Evolutionary conservation across 1,140 invertebrate species (phyloP).

Genomic region (Drosophila asahinai): DNA sequence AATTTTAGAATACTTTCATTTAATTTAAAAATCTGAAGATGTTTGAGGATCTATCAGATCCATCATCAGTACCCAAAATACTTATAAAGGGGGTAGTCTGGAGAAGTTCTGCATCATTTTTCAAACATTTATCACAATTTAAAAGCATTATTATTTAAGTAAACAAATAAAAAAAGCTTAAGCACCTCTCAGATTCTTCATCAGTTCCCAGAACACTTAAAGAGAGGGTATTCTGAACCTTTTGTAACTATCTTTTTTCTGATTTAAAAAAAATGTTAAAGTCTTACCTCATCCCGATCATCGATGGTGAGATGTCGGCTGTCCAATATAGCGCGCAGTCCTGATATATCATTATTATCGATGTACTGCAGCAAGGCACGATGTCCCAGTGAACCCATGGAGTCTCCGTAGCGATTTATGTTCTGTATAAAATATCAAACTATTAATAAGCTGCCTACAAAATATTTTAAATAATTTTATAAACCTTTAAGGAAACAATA

Average conservation of each 20-base stretch:
- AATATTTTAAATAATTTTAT: background rate
- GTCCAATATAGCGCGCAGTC: slow-evolving; percentile 92
- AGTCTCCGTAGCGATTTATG: slow-evolving; percentile 88
- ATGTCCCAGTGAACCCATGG: slow-evolving; percentile 95
- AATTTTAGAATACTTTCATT: too few relatives aligned
- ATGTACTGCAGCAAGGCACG: slow-evolving; percentile 92
- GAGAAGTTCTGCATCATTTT: too few relatives aligned
- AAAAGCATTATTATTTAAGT: background rate
- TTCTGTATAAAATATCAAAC: slow-evolving; percentile 49
- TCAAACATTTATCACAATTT: background rate
- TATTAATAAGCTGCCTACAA: background rate
- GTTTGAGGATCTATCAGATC: too few relatives aligned
- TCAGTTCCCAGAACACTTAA: background rate
- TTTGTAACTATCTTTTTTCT: too few relatives aligned
- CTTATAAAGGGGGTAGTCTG: too few relatives aligned
- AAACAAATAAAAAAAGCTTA: too few relatives aligned
- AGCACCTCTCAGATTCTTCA: background rate
- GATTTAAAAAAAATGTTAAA: too few relatives aligned
- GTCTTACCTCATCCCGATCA: slow-evolving; percentile 96
- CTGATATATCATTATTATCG: slow-evolving; percentile 91
- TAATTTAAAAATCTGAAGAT: too few relatives aligned
- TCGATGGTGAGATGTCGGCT: slow-evolving; percentile 93
- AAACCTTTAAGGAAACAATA: background rate
- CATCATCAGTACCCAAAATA: too few relatives aligned
- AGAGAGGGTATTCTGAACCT: background rate